Evolutionary conservation across 2,888 invertebrate genomes (phyloP).

Genomic region (Athalia rosae): DNA sequence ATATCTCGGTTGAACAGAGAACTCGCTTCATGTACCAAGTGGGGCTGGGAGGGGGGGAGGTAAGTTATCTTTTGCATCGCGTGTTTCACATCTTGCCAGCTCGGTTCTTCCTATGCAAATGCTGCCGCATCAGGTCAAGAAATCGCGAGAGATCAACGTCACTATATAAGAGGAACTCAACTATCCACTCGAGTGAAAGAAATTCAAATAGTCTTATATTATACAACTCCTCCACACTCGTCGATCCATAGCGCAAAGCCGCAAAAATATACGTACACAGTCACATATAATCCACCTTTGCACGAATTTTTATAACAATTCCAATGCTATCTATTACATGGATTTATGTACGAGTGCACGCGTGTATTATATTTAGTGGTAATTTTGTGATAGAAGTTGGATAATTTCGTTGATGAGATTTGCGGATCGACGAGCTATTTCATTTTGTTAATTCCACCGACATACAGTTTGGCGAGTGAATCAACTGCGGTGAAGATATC

Average conservation of each 20-base stretch:
- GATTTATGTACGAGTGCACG: conserved; percentile 9
- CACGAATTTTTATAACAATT: conserved; percentile 14
- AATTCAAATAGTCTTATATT: too few relatives aligned
- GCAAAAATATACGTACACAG: background rate
- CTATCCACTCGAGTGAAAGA: background rate
- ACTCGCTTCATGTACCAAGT: conserved; percentile 12
- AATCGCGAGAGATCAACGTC: conserved; percentile 37
- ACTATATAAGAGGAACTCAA: conserved; percentile 4
- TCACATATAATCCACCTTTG: background rate
- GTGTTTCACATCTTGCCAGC: conserved; percentile 40
- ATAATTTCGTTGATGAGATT: conserved; percentile 23
- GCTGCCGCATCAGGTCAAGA: conserved; percentile 32
- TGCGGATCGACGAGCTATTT: conserved; percentile 10
- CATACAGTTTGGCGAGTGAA: background rate
- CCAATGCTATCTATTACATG: conserved; percentile 2
- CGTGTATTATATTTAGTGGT: background rate
- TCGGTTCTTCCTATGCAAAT: conserved; percentile 42
- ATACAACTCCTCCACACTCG: too few relatives aligned
- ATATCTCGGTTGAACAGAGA: conserved; percentile 32
- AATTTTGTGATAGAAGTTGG: conserved; percentile 30
- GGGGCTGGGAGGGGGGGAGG: background rate
- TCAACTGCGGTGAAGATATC: background rate
- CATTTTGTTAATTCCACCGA: conserved; percentile 28
- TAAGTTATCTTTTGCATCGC: conserved; percentile 38
- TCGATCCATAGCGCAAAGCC: too few relatives aligned